phyloP scores from a whole-genome alignment of 2,113 vertebrate species.

The Circaetus gallicus region DNA sequence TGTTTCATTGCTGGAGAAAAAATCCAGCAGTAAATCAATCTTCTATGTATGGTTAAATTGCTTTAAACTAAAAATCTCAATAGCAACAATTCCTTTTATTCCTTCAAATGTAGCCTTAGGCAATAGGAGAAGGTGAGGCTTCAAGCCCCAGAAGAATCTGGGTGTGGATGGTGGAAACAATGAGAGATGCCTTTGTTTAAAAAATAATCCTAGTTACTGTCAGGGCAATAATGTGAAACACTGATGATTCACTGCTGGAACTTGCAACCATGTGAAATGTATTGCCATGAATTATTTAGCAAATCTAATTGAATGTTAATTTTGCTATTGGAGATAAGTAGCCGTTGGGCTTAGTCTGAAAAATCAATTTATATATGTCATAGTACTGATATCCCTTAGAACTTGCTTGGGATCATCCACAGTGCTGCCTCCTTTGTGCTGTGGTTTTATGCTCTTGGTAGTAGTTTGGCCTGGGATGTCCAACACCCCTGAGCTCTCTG shows the following conservation, averaged over 20 bases:
- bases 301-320: constrained; percentile 42
- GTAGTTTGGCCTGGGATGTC: background rate
- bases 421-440: background rate
- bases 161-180: background rate
- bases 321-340: constrained; percentile 32
- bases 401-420: background rate
- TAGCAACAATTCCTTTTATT: background rate
- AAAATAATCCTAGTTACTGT: background rate
- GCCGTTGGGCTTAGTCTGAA: background rate
- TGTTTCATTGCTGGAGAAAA: background rate
- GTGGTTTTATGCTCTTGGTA: background rate
- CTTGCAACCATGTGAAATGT: background rate
- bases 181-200: background rate
- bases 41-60: background rate
- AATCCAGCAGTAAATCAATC: background rate
- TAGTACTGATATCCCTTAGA: background rate
- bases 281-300: constrained; percentile 53
- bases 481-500: background rate
- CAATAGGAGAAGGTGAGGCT: background rate
- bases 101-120: background rate
- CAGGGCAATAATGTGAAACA: background rate
- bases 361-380: constrained; percentile 2
- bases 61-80: background rate
- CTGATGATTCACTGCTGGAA: background rate
- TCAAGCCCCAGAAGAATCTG: background rate